phyloP scores from a whole-genome alignment of 2,113 vertebrate species.

The Lycocorax pyrrhopterus region DNA sequence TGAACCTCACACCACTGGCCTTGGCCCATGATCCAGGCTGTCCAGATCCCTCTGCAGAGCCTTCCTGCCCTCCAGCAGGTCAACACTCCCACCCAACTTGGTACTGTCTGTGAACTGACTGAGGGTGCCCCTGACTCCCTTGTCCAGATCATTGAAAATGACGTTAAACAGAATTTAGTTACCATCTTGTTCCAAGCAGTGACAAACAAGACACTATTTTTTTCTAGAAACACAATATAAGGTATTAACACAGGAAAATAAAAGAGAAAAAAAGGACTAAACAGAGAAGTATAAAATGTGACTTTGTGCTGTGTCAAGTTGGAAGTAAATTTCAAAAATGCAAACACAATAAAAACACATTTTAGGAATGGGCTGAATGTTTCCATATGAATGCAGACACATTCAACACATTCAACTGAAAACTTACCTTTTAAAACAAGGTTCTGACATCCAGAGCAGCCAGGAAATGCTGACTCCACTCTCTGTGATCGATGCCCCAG shows the following conservation, averaged over 20 bases:
- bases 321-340: not conserved
- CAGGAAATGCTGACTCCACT: constrained; percentile 74
- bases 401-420: constrained; percentile 29
- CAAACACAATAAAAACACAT: not conserved
- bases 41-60: not conserved
- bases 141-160: not conserved
- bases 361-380: not conserved
- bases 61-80: not conserved
- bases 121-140: not conserved
- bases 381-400: not conserved
- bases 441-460: constrained; percentile 76
- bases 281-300: not conserved
- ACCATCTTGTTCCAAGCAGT: not conserved
- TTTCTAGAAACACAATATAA: not conserved
- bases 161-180: not conserved
- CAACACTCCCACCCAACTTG: not conserved
- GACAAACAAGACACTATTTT: not conserved
- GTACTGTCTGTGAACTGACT: not conserved
- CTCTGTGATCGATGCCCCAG: constrained; percentile 60
- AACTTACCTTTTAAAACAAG: constrained; percentile 68
- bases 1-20: not conserved
- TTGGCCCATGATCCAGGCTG: accelerated
- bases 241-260: not conserved
- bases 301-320: not conserved
- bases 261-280: not conserved